phyloP scores from a whole-genome alignment of 92 coral and sea anemone species.

The Porites lobata region DNA sequence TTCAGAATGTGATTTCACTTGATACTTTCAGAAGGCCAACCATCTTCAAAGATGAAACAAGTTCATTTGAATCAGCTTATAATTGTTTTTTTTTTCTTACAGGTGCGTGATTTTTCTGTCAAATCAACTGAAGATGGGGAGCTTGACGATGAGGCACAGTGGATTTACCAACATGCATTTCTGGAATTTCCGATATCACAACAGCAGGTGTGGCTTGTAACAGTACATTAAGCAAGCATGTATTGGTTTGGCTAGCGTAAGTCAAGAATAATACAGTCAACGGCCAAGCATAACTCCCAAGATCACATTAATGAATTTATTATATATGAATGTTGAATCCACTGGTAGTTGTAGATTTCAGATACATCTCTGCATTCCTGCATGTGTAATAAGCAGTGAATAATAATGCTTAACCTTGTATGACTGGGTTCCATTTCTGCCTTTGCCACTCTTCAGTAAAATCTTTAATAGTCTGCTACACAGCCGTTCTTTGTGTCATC shows the following conservation, averaged over 20 bases:
- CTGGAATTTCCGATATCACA: conserved; percentile 91
- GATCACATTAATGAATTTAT: no score
- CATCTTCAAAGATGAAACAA: background rate
- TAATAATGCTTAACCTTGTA: no score
- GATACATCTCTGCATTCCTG: no score
- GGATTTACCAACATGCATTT: conserved; percentile 95
- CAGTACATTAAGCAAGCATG: background rate
- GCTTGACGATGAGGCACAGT: conserved; percentile 96
- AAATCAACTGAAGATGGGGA: conserved; percentile 96
- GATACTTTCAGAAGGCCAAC: background rate
- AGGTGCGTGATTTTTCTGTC: conserved; percentile 91
- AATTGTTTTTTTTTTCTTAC: background rate
- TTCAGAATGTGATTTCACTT: background rate
- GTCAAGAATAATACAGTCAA: background rate
- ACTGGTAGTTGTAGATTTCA: no score
- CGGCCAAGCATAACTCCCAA: no score
- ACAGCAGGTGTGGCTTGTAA: conserved; percentile 49
- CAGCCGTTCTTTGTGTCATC: no score
- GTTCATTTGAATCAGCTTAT: background rate
- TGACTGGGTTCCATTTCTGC: no score
- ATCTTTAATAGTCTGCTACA: no score
- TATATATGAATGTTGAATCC: no score
- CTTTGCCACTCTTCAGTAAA: no score
- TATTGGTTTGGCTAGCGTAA: background rate
- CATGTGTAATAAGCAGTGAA: no score